phyloP scores from a whole-genome alignment of 1,140 invertebrate genomes.

The Calliphora vicina region DNA sequence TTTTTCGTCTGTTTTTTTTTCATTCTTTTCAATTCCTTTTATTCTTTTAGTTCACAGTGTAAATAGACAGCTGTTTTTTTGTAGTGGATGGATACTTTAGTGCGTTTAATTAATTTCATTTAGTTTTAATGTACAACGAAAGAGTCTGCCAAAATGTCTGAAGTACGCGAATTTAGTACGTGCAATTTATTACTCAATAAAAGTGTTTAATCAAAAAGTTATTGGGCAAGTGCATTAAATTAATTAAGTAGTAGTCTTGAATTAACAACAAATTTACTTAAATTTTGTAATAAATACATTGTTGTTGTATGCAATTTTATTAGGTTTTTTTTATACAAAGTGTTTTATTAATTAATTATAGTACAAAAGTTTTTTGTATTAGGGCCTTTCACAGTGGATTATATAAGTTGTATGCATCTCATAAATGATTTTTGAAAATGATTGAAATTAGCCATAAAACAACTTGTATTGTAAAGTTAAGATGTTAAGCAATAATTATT shows the following conservation, averaged over 20 bases:
- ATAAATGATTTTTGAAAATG: too few species aligned
- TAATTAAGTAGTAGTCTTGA: too few species aligned
- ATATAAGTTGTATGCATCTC: too few species aligned
- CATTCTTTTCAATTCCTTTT: neutral
- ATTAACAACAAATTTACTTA: neutral
- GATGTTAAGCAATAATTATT: too few species aligned
- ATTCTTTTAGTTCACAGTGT: neutral
- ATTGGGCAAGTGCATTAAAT: neutral
- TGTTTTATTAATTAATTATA: too few species aligned
- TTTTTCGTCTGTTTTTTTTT: neutral
- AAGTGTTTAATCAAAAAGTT: neutral
- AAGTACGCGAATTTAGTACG: too few species aligned
- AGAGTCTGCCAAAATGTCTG: slow-evolving; percentile 8
- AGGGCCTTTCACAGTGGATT: too few species aligned
- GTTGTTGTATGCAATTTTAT: neutral
- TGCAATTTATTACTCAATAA: neutral
- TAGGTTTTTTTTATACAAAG: too few species aligned
- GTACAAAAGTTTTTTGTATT: too few species aligned
- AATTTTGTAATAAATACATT: too few species aligned
- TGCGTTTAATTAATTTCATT: slow-evolving; percentile 28
- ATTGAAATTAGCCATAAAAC: too few species aligned
- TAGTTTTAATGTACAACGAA: neutral
- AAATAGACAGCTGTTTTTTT: slow-evolving; percentile 16
- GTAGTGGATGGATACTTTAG: neutral
- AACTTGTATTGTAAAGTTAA: too few species aligned